A percentile compares a stretch with the other conserved stretches of the same genome.
Evolutionary conservation across 2,797 vertebrate species (phyloP).

Genomic region (Stomatorhinus walkeri): DNA sequence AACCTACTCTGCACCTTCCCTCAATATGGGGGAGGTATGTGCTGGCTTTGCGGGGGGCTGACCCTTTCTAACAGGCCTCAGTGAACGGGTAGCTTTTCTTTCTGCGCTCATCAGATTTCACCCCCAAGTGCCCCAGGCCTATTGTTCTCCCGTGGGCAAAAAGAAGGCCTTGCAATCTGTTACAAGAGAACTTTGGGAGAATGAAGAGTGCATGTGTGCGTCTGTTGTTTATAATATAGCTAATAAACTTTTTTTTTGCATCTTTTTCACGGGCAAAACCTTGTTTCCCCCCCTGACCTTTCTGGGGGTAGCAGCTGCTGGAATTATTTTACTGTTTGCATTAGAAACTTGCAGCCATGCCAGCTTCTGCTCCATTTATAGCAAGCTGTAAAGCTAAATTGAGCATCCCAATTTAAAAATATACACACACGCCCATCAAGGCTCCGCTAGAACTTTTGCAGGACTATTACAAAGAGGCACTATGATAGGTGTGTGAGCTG

Average conservation of each 20-base stretch:
- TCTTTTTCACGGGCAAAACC: neutral
- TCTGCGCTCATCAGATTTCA: constrained; percentile 77
- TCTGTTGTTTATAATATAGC: neutral
- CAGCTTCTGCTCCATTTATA: constrained; percentile 56
- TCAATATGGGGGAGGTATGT: neutral
- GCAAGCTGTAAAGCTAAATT: constrained; percentile 57
- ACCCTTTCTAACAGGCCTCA: constrained; percentile 56
- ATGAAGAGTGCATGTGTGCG: neutral
- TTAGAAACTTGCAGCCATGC: neutral
- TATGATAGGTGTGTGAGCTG: neutral
- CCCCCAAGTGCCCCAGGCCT: constrained; percentile 62
- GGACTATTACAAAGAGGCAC: neutral
- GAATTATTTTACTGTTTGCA: constrained; percentile 8
- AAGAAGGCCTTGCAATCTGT: constrained; percentile 60
- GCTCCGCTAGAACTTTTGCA: neutral
- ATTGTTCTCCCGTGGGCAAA: constrained; percentile 70
- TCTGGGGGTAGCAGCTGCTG: neutral
- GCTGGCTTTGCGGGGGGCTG: constrained; percentile 24
- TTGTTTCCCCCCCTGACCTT: neutral
- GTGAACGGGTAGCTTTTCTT: constrained; percentile 59
- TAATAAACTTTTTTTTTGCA: neutral
- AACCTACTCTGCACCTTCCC: neutral
- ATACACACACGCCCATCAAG: constrained; percentile 36
- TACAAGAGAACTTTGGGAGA: constrained; percentile 31
- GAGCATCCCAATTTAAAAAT: constrained; percentile 52